Evolutionary conservation across 2,888 invertebrate genomes (phyloP), one percentile per base, ranked within the genome.

Genomic region (Lydus trimaculatus): DNA sequence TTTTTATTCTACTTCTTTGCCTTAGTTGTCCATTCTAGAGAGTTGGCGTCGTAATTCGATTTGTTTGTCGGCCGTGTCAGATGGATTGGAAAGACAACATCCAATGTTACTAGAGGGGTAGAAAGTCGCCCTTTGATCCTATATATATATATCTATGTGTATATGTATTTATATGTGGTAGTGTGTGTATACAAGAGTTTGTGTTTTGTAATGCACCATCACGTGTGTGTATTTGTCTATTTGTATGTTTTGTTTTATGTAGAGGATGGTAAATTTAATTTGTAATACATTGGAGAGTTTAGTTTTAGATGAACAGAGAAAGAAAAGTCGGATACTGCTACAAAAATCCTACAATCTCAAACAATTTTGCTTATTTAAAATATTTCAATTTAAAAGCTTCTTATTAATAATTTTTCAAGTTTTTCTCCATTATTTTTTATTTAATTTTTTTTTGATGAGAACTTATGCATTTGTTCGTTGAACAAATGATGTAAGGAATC

Each of bases 81-180:
- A 81, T 82, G 82, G 81, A 81, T 80, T 76, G 83, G 80, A 82
- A 82, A 81, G 82, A 83, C 81, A 82, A 82, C 80, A 78, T 80
- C 78, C 56, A 75, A 75, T 78, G 75, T 76, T 74, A 76, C 75
- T 72, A 72, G 72, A 72, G 76, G 77, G 25, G 25, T 6, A 56
- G 56, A 56, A 25, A 56, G 15, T 25, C 76, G 76, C 77, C 76
- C 80, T 81, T 81, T 80, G 80, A 80, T 79, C 80, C 76, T 70
- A 73, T 73, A 23, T 25, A 9, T 11, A 20, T 52, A 2, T 23
- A 11, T 52, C 3, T 52, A 8, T 52, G 6, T 23, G 11, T 52
- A 9, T 52, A 11, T 52, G n/a, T 52, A 7, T 43, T n/a, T n/a
- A n/a, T n/a, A n/a, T n/a, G n/a, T n/a, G n/a, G n/a, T n/a, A n/a